Conservation (phyloP, 2,113 vertebrate genomes). For the Vombatus ursinus region DNA sequence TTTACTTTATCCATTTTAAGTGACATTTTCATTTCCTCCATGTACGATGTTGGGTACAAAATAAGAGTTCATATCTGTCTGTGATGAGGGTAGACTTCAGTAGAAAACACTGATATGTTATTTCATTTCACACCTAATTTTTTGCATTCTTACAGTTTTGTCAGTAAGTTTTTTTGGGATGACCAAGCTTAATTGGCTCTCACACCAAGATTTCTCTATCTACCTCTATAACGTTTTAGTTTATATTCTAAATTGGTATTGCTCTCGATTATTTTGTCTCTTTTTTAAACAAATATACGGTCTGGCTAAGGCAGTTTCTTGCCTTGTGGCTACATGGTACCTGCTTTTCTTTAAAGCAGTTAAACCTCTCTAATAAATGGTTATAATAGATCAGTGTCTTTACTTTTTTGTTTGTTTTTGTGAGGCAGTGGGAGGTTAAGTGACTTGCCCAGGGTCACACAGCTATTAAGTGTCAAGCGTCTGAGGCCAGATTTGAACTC, state of each 20-base stretch:
- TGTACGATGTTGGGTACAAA: background rate
- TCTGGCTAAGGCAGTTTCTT: background rate
- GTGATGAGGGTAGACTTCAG: background rate
- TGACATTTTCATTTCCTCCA: background rate
- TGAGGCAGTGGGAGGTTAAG: no score
- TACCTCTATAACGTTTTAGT: background rate
- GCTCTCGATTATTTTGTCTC: background rate
- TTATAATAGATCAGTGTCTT: background rate
- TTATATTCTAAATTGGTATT: background rate
- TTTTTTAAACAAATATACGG: background rate
- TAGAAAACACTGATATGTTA: no score
- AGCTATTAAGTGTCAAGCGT: no score
- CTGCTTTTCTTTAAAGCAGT: background rate
- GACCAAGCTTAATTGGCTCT: background rate
- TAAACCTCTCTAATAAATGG: background rate
- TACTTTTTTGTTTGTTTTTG: no score
- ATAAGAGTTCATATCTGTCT: background rate
- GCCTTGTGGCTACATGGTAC: background rate
- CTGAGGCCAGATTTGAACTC: no score
- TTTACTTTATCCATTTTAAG: background rate
- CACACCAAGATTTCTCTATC: background rate
- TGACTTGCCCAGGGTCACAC: no score
- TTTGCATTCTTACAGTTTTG: background rate
- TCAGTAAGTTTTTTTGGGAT: background rate
- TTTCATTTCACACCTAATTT: no score